Conservation (phyloP, 2,113 vertebrate species). For the Ceyx margarethae region DNA sequence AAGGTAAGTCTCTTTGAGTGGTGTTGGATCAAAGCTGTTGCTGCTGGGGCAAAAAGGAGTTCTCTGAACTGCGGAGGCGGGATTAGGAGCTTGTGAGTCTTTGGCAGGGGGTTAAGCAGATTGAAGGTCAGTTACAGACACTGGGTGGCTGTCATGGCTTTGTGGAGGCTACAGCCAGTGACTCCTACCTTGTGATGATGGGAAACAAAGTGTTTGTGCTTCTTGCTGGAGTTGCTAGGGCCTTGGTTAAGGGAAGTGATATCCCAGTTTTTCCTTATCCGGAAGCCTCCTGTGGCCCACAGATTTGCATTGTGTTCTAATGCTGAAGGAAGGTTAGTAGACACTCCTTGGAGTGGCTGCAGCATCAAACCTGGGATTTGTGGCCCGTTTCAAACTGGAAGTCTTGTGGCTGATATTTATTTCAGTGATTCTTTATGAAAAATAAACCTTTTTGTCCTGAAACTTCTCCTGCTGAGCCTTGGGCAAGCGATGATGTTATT, state of each 20-base stretch:
- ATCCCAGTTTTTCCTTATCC: background rate
- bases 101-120: background rate
- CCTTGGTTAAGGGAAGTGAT: background rate
- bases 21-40: conserved; percentile 1
- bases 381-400: background rate
- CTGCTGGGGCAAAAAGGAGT: background rate
- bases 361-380: background rate
- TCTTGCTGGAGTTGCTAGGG: background rate
- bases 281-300: background rate
- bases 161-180: background rate
- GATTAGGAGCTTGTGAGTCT: background rate
- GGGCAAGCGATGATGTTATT: background rate
- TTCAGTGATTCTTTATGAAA: background rate
- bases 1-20: conserved; percentile 82
- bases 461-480: background rate
- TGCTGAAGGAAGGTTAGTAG: background rate
- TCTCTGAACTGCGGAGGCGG: background rate
- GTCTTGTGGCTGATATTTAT: background rate
- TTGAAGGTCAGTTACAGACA: background rate
- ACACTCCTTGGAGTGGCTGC: background rate
- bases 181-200: background rate
- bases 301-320: background rate
- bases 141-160: background rate
- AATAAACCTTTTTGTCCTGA: background rate
- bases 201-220: background rate